These are phyloP conservation scores for Tetheella fluctuosa DNA, from an alignment of 2,888 invertebrate genomes.

Conservation along the genomic window DNA sequence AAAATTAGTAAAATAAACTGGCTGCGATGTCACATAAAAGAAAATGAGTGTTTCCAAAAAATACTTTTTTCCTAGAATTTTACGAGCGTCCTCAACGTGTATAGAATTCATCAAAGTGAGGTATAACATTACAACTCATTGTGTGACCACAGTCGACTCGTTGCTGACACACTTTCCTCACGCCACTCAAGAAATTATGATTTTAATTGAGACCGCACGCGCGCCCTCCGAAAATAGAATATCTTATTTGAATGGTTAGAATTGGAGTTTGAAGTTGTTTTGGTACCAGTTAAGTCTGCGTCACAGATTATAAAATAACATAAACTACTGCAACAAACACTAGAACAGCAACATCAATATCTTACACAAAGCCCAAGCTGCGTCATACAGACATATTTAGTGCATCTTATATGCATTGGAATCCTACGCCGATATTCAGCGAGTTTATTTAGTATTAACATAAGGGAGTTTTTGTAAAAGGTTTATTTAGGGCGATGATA, in stretches of 20 bases:
- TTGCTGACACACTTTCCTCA: conserved; percentile 65
- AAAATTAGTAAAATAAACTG: too few relatives aligned
- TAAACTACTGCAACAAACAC: too few relatives aligned
- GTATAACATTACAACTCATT: conserved; percentile 19
- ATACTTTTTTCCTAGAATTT: neutral
- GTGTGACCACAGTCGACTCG: conserved; percentile 14
- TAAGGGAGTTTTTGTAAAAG: too few relatives aligned
- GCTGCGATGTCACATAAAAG: too few relatives aligned
- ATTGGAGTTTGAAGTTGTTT: conserved; percentile 8
- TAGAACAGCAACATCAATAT: too few relatives aligned
- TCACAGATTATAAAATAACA: too few relatives aligned
- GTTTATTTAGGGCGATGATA: too few relatives aligned
- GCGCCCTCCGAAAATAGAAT: conserved; percentile 47
- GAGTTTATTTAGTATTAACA: too few relatives aligned
- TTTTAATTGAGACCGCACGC: conserved; percentile 37
- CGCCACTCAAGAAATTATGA: conserved; percentile 40
- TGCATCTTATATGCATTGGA: too few relatives aligned
- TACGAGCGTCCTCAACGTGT: neutral
- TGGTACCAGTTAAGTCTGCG: neutral
- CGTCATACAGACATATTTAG: too few relatives aligned
- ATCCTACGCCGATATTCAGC: too few relatives aligned
- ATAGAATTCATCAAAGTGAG: conserved; percentile 17
- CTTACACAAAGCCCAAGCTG: too few relatives aligned
- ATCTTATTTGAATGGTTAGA: conserved; percentile 34
- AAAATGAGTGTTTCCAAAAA: neutral